A percentile compares a stretch with the other conserved stretches of the same genome.
phyloP scores from a whole-genome alignment of 2,888 invertebrate species.

The Tipula unca region DNA sequence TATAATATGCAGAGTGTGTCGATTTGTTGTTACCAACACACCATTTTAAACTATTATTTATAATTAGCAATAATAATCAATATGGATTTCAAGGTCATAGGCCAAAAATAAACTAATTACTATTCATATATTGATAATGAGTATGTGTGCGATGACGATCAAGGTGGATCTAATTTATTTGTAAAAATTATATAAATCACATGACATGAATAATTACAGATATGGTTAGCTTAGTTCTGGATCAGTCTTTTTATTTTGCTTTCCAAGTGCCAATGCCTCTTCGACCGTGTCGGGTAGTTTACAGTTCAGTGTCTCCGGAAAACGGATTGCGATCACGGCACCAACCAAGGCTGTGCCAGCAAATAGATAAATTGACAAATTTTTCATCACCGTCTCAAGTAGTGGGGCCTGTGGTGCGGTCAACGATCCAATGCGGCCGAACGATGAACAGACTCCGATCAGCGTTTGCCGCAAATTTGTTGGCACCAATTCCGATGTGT shows the following conservation, averaged over 20 bases:
- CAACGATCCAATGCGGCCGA: conserved; percentile 59
- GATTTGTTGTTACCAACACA: not conserved
- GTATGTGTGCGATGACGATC: not conserved
- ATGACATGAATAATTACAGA: not conserved
- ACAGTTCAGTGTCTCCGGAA: conserved; percentile 49
- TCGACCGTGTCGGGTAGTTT: conserved; percentile 48
- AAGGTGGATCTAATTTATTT: not conserved
- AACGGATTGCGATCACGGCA: conserved; percentile 45
- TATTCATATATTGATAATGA: not conserved
- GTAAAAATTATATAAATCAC: not conserved
- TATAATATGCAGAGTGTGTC: not conserved
- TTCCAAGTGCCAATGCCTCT: conserved; percentile 43
- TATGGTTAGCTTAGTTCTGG: not conserved
- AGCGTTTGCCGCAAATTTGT: conserved; percentile 57
- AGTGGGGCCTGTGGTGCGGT: conserved; percentile 63
- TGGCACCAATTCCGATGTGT: conserved; percentile 63
- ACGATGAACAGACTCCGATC: conserved; percentile 58
- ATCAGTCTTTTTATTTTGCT: not conserved
- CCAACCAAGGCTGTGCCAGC: conserved; percentile 45
- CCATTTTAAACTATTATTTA: not conserved
- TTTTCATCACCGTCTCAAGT: conserved; percentile 31
- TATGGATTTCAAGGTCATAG: not conserved
- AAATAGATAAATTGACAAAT: conserved; percentile 47
- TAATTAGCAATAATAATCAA: not conserved
- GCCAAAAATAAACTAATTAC: not conserved